A percentile compares a stretch with the other conserved stretches of the same genome.
Evolutionary conservation across 2,113 vertebrate genomes (phyloP).

Genomic region (Tringa solitaria): DNA sequence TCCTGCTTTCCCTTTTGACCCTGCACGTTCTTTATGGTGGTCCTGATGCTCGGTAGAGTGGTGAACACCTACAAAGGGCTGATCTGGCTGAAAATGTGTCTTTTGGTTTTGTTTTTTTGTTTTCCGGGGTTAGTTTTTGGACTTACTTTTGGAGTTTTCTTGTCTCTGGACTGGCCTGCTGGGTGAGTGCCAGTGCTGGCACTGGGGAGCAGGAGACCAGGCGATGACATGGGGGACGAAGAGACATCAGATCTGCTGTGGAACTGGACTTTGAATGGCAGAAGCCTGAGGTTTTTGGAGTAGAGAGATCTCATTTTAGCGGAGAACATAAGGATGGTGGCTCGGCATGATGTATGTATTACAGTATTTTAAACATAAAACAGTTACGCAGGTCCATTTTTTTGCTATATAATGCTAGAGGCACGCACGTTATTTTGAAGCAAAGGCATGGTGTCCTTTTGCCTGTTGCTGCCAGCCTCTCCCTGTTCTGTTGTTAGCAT

Average conservation of each 20-base stretch:
- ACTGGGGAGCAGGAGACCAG: background rate
- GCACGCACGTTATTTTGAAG: background rate
- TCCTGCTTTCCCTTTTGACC: background rate
- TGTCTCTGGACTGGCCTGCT: background rate
- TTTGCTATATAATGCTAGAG: background rate
- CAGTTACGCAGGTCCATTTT: background rate
- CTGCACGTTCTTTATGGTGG: background rate
- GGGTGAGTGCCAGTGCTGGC: background rate
- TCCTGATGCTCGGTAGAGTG: background rate
- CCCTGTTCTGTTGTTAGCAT: background rate
- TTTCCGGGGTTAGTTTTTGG: background rate
- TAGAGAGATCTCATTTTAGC: background rate
- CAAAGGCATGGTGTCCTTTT: background rate
- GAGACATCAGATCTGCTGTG: background rate
- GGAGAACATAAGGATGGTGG: background rate
- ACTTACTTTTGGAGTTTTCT: too few species aligned
- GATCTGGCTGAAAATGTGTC: background rate
- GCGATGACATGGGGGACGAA: fast-evolving
- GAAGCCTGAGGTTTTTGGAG: background rate
- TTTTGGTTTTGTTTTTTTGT: background rate
- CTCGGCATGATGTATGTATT: background rate
- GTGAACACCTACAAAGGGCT: fast-evolving
- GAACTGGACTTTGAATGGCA: background rate
- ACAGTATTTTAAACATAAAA: background rate
- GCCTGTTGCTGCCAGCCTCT: background rate